These are phyloP conservation scores for Ganaspis sp. DNA, from an alignment of 1,140 invertebrate genomes.

Conservation along the genomic window DNA sequence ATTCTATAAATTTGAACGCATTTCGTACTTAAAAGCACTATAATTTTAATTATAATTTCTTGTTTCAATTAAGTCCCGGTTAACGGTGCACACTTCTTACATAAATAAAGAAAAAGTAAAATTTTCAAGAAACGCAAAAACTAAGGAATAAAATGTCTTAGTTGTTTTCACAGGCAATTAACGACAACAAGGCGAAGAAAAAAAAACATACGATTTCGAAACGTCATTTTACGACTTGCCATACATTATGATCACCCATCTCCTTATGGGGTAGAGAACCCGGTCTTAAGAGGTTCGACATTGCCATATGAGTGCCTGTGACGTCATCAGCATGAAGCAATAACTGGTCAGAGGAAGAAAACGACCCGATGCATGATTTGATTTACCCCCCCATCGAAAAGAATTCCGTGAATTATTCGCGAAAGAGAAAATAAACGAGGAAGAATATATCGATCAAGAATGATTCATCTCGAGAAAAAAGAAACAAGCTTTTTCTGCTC, in stretches of 20 bases:
- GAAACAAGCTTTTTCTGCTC: not conserved
- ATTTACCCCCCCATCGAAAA: not conserved
- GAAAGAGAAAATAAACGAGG: not conserved
- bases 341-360: slow-evolving; percentile 28
- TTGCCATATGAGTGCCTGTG: not conserved
- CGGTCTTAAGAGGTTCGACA: slow-evolving; percentile 21
- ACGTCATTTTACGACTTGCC: slow-evolving; percentile 21
- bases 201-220: slow-evolving; percentile 16
- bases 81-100: no score
- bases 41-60: no score
- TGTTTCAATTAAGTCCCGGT: no score
- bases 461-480: not conserved
- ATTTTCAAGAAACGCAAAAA: no score
- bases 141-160: not conserved
- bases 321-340: slow-evolving; percentile 16
- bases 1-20: no score
- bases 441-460: slow-evolving; percentile 16
- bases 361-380: slow-evolving; percentile 13
- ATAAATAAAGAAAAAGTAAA: no score
- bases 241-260: slow-evolving; percentile 20
- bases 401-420: slow-evolving; percentile 1
- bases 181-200: slow-evolving; percentile 10
- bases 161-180: slow-evolving; percentile 16
- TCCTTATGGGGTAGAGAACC: slow-evolving; percentile 24
- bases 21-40: no score